Conservation (phyloP, 1,140 invertebrate genomes). For the Aricia agestis region DNA sequence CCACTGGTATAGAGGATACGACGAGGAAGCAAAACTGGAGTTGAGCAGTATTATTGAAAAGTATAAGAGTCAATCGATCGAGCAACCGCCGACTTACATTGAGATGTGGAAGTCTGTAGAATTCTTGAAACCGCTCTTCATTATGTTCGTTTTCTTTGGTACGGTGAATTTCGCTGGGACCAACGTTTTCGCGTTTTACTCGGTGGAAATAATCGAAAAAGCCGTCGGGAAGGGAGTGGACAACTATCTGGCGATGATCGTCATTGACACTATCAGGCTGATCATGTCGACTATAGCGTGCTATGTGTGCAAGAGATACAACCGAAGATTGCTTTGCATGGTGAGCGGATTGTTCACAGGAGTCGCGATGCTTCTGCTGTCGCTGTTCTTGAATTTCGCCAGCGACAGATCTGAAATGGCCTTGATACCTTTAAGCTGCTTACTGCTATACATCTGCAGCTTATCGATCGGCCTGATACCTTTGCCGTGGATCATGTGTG, state of each 20-base stretch:
- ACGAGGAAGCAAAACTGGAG: background rate
- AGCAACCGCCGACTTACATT: background rate
- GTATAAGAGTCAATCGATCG: background rate
- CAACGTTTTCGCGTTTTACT: background rate
- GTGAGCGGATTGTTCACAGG: background rate
- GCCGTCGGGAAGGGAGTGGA: background rate
- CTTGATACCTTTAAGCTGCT: background rate
- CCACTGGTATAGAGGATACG: slow-evolving; percentile 10
- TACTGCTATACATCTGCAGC: slow-evolving; percentile 3
- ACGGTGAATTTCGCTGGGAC: background rate
- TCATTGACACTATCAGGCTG: background rate
- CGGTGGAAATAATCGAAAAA: slow-evolving; percentile 4
- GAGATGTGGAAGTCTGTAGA: background rate
- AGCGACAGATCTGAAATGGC: background rate
- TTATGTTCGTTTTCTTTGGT: background rate
- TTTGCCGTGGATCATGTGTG: slow-evolving; percentile 8
- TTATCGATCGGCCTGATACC: background rate
- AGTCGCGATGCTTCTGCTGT: background rate
- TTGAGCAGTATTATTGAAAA: background rate
- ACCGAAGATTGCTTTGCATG: background rate
- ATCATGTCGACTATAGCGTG: background rate
- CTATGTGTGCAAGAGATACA: background rate
- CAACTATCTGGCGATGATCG: background rate
- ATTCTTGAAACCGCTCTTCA: slow-evolving; percentile 4
- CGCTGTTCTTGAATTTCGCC: background rate